Conservation (phyloP, 1,140 invertebrate genomes). For the Bombus picipes region DNA sequence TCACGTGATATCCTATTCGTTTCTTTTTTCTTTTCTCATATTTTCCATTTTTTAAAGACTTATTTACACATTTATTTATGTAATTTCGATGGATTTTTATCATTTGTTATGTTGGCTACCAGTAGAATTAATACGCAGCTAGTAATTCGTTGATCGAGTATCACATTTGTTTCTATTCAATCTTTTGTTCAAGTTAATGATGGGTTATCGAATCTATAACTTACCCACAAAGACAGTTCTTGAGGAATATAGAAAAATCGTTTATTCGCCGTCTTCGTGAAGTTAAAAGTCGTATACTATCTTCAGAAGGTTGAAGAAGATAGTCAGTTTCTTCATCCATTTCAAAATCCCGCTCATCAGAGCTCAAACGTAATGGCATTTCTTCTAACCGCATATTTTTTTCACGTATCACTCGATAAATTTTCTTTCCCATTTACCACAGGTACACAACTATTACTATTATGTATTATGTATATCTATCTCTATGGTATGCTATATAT, state of each 20-base stretch:
- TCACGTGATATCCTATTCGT: neutral
- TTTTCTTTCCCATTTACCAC: slow-evolving; percentile 39
- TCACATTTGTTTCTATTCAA: neutral
- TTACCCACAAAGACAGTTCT: slow-evolving; percentile 83
- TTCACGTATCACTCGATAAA: slow-evolving; percentile 22
- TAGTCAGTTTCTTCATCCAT: slow-evolving; percentile 87
- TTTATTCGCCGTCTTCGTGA: slow-evolving; percentile 72
- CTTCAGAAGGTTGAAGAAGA: slow-evolving; percentile 83
- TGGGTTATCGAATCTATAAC: slow-evolving; percentile 43
- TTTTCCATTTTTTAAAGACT: neutral
- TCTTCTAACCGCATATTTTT: slow-evolving; percentile 82
- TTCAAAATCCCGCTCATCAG: slow-evolving; percentile 85
- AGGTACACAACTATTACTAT: neutral
- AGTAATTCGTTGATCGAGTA: neutral
- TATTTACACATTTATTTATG: neutral
- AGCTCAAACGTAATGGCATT: slow-evolving; percentile 83
- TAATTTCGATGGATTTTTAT: neutral
- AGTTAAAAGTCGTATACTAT: slow-evolving; percentile 74
- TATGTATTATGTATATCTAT: neutral
- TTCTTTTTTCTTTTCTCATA: neutral
- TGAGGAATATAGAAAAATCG: slow-evolving; percentile 76
- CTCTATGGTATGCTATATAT: neutral
- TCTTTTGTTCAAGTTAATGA: neutral
- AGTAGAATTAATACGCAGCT: neutral
- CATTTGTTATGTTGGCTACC: slow-evolving; percentile 24